phyloP scores from a whole-genome alignment of 1,140 invertebrate genomes.

The Aphaenogaster rudis region DNA sequence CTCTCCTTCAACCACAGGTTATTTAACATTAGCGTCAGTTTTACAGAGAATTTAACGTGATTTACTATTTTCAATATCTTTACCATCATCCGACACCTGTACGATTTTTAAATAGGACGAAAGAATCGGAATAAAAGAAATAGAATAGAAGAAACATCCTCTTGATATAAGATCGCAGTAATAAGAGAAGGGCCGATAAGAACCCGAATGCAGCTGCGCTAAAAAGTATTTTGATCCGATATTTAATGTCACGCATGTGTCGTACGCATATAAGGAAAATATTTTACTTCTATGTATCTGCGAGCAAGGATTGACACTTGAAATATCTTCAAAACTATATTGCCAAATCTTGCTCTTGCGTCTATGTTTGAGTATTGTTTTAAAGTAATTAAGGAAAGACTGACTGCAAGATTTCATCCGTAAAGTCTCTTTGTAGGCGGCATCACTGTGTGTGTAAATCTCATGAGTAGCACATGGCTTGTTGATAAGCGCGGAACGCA shows the following conservation, averaged over 20 bases:
- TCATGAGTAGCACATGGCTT: conserved; percentile 63
- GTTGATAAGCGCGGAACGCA: conserved; percentile 69
- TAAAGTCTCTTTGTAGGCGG: not conserved
- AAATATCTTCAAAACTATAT: not conserved
- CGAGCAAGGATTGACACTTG: not conserved
- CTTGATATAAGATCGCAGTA: not conserved
- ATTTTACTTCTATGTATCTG: not conserved
- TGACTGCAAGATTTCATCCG: not conserved
- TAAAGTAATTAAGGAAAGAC: not conserved
- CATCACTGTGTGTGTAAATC: not conserved
- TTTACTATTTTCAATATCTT: not conserved
- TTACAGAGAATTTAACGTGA: not conserved
- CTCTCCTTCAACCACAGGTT: not conserved
- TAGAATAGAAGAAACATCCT: not conserved
- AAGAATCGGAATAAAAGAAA: not conserved
- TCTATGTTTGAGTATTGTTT: not conserved
- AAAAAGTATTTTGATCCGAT: not conserved
- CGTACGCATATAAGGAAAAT: not conserved
- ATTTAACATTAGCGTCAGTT: not conserved
- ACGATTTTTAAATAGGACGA: not conserved
- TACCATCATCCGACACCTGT: not conserved
- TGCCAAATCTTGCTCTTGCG: not conserved
- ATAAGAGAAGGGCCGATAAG: not conserved
- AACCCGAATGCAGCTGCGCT: not conserved
- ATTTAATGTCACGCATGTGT: not conserved